These are phyloP conservation scores for Scrobipalpa costella DNA, from an alignment of 2,888 invertebrate genomes.

Conservation along the genomic window DNA sequence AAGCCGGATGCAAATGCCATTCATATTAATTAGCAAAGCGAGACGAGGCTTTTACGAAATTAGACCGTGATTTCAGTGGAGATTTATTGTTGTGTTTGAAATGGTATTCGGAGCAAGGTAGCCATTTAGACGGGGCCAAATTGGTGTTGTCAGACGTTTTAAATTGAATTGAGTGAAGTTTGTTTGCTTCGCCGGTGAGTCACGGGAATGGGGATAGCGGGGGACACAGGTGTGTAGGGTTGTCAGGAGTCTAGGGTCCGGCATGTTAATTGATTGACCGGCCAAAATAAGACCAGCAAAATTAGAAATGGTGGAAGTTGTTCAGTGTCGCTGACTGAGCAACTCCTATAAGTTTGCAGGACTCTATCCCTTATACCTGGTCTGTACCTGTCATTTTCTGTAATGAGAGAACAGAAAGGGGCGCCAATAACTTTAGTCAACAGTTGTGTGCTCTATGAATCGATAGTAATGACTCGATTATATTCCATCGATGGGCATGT, in stretches of 20 bases:
- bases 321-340: no score
- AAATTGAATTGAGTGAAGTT: conserved; percentile 74
- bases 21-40: conserved; percentile 82
- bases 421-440: no score
- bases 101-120: conserved; percentile 77
- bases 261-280: no score
- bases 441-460: no score
- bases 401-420: no score
- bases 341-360: no score
- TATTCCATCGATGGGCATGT: no score
- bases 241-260: neutral
- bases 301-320: no score
- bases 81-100: conserved; percentile 80
- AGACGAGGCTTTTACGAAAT: conserved; percentile 81
- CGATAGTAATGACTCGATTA: no score
- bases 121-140: conserved; percentile 75
- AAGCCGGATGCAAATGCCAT: conserved; percentile 81
- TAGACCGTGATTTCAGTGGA: conserved; percentile 80
- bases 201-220: conserved; percentile 40
- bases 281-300: no score
- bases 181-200: conserved; percentile 61
- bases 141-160: conserved; percentile 74
- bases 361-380: no score
- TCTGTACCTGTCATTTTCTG: no score
- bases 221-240: neutral